Evolutionary conservation across 2,113 vertebrate genomes (phyloP), one percentile per base, ranked within the genome.

Genomic region (Ramphastos sulfuratus): DNA sequence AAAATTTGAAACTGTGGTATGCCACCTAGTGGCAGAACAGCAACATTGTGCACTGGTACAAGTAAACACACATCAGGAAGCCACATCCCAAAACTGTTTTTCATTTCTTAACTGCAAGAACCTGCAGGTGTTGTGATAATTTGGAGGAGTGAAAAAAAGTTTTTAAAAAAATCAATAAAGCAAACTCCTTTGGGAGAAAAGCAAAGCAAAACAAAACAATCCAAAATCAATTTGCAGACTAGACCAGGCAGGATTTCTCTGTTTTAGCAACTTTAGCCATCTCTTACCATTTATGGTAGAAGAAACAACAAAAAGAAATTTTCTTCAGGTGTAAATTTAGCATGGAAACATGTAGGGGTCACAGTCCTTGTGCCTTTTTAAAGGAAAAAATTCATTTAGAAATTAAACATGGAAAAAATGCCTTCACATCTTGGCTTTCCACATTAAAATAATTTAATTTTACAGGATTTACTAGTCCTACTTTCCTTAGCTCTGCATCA

Each of bases 21-120:
- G 42, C 83, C 86, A 89, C 28, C 81, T 94, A 71, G 63, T 2
- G 52, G 90, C 75, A 71, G 71, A 55, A 59, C 30, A 84, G 61
- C 54, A 61, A 24, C 63, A 31, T 4, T 48, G 44, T 3, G 5
- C 17, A 25, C 0, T 0, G 1, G 9, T 37, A 37, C 14, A 1
- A 1, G 21, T 9, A 61, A 85, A 67, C 9, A 10, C 74, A 7
- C 10, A 9, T 17, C 14, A 23, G 46, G 46, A 66, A 95, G 16
- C 15, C 5, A 2, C 59, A 59, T n/a, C 73, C 15, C 8, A 65
- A 79, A 69, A 52, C 30, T 85, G 39, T 24, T 64, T 21, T 31
- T 75, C 15, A 67, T 30, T 8, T 35, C 33, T 12, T 21, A 72
- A 16, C 24, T 65, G 27, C 48, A 90, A 59, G 7, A 46, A 50